These are phyloP conservation scores for Apostichopus parvimensis DNA, from an alignment of 35 echinoderm and acorn worm species.

Conservation along the genomic window DNA sequence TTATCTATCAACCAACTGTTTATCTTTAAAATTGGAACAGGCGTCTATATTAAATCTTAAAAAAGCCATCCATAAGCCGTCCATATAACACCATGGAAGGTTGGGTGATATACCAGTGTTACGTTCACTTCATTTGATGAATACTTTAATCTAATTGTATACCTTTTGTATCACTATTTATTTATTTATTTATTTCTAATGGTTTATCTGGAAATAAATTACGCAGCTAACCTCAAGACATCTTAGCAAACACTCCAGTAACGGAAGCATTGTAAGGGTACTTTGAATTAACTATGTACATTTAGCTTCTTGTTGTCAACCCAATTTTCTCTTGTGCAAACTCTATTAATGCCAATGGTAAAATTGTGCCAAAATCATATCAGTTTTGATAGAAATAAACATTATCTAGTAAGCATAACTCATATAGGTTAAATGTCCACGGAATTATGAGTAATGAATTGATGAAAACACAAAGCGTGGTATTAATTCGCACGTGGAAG, in stretches of 20 bases:
- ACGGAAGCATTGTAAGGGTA: not conserved
- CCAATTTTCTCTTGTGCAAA: not conserved
- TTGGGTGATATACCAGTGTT: not conserved
- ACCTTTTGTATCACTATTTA: not conserved
- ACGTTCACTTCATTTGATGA: not conserved
- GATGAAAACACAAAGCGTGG: too few species aligned
- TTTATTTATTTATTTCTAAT: not conserved
- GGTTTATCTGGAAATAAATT: not conserved
- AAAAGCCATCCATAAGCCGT: not conserved
- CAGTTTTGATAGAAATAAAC: not conserved
- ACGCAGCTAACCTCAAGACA: not conserved
- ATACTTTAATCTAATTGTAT: not conserved
- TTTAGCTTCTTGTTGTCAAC: not conserved
- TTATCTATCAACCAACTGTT: too few species aligned
- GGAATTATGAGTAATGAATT: too few species aligned
- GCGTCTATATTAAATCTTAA: not conserved
- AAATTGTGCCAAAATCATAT: not conserved
- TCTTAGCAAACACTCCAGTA: not conserved
- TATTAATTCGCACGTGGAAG: too few species aligned
- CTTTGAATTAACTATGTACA: not conserved
- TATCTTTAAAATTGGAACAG: not conserved
- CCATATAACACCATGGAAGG: not conserved
- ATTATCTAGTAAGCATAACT: not conserved
- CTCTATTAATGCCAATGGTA: not conserved
- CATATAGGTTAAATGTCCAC: not conserved